Percentiles rank a stretch among this genome's conserved stretches.
Conservation (phyloP, 1,140 invertebrate species). For the Hypothenemus hampei region DNA sequence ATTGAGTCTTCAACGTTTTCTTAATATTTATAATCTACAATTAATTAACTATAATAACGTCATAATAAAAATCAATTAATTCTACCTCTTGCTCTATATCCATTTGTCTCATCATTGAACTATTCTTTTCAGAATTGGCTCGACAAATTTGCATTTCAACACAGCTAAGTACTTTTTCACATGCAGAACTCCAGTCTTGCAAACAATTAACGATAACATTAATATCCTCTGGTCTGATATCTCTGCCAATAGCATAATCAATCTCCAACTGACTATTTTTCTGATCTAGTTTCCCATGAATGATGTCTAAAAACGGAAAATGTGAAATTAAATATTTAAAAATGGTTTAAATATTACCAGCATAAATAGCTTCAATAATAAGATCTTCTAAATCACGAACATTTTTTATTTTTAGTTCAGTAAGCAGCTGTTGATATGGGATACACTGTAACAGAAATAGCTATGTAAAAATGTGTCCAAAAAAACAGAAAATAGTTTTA, state of each 20-base stretch:
- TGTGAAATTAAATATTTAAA: neutral
- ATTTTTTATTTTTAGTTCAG: conserved; percentile 88
- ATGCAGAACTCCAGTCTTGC: conserved; percentile 87
- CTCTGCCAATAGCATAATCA: conserved; percentile 89
- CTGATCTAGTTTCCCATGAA: conserved; percentile 94
- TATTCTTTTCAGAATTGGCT: conserved; percentile 82
- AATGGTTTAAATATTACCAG: conserved; percentile 53
- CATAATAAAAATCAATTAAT: neutral
- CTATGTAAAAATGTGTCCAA: neutral
- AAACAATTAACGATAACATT: conserved; percentile 71
- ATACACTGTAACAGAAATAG: conserved; percentile 57
- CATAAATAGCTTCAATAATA: conserved; percentile 97
- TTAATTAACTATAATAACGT: neutral
- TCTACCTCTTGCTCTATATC: conserved; percentile 71
- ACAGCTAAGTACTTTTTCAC: conserved; percentile 79
- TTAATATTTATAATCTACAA: conserved; percentile 64
- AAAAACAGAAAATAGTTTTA: conserved; percentile 34
- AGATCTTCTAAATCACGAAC: conserved; percentile 92
- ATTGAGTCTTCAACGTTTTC: conserved; percentile 73
- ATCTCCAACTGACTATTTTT: conserved; percentile 89
- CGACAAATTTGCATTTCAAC: conserved; percentile 85
- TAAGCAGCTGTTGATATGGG: conserved; percentile 77
- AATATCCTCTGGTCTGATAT: conserved; percentile 79
- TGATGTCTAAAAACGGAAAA: conserved; percentile 65
- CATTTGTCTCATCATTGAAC: conserved; percentile 72